Percentiles rank a stretch among this genome's conserved stretches.
Evolutionary conservation across 2,888 invertebrate species (phyloP).

Genomic region (Caenorhabditis sp.): DNA sequence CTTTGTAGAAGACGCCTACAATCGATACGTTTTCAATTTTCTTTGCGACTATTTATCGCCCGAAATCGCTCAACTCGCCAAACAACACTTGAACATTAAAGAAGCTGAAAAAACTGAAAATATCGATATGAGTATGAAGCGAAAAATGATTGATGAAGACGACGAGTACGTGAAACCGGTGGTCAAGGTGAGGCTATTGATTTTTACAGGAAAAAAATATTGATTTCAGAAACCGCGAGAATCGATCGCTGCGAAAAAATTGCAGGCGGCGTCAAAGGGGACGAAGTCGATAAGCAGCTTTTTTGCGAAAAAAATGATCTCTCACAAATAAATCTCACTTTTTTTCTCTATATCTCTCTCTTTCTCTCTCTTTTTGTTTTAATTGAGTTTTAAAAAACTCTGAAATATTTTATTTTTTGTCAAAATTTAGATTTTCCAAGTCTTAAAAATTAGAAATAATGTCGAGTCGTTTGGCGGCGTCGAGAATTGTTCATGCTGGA

Average conservation of each 20-base stretch:
- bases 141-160: conserved; percentile 21
- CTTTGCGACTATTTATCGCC: conserved; percentile 42
- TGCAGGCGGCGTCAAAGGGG: conserved; percentile 60
- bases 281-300: conserved; percentile 56
- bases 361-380: not conserved
- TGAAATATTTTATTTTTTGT: not conserved
- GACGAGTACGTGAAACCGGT: conserved; percentile 23
- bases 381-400: not conserved
- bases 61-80: conserved; percentile 4
- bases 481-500: conserved; percentile 54
- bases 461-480: conserved; percentile 47
- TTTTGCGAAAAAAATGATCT: conserved; percentile 48
- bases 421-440: not conserved
- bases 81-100: conserved; percentile 38
- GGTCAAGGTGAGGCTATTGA: conserved; percentile 11
- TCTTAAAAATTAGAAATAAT: conserved; percentile 7
- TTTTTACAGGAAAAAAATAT: not conserved
- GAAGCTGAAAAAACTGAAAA: conserved; percentile 29
- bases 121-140: conserved; percentile 38
- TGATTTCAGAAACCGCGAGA: conserved; percentile 40
- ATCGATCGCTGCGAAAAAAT: conserved; percentile 50
- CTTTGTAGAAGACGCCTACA: conserved; percentile 44
- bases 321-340: conserved; percentile 7
- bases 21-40: conserved; percentile 49
- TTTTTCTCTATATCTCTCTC: too few species aligned